Base-by-base conservation (phyloP, 2,797 vertebrate species). In the Sebastes matsubarae region DNA sequence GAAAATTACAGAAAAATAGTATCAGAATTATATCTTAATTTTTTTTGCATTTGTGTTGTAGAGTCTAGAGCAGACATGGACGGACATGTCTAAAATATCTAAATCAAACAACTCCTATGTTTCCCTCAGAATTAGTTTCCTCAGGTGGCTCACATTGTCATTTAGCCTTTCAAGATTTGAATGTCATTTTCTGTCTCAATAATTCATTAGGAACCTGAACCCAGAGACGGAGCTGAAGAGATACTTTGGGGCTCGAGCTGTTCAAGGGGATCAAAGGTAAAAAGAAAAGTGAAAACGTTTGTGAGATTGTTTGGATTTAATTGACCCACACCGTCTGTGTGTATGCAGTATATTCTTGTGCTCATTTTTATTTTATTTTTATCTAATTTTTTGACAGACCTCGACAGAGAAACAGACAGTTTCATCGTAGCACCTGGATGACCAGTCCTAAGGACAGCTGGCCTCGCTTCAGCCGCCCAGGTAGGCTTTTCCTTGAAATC, bases 191-290 rank as follows among this genome's bases (percentile, higher is more conserved):
- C 3, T 89, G 1, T 87, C 30, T 81, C 76, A 50, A 68, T 68
- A 50, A 68, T 68, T 82, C 6, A 69, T 70, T 75, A 99, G 98
- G 87, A 99, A 99, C 94, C 92, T 99, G 90, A 99, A 99, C 92
- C 96, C 98, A 76, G 98, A 99, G 87, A 99, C 97, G 0, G 98
- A 99, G 89, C 92, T 99, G 88, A 99, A 99, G 91, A 97, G 97
- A 90, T 99, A 98, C 86, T 99, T 99, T 55, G 98, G 98, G 36
- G 97, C 97, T 76, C 97, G 98, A 12, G 98, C 98, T 4, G 96
- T 99, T 83, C 94, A 99, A 2, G 98, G 98, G 8, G 97, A 99
- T 78, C 98, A 99, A 88, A 98, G 98, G 98, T 99, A 87, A 92
- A 94, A 68, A 20, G 6, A 52, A 42, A 93, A 59, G 5, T 2